Evolutionary conservation across 2,888 invertebrate species (phyloP).

Genomic region (Hipparchia sbordonii): DNA sequence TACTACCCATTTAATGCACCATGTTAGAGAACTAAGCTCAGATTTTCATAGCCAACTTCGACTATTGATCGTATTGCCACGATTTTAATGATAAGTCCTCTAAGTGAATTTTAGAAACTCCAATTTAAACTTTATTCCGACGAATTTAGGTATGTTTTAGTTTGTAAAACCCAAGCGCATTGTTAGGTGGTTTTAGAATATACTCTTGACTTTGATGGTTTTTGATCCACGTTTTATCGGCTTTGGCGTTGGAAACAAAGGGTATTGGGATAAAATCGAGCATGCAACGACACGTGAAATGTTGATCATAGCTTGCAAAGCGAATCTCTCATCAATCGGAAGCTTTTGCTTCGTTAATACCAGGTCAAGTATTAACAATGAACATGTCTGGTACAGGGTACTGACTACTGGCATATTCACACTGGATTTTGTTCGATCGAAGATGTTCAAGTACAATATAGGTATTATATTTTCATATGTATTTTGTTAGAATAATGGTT

Average conservation of each 20-base stretch:
- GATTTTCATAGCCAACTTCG: constrained; percentile 32
- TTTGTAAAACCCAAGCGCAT: constrained; percentile 7
- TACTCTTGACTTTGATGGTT: constrained; percentile 41
- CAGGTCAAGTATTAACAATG: neutral
- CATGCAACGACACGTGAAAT: constrained; percentile 46
- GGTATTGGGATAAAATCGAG: constrained; percentile 48
- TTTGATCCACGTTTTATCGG: constrained; percentile 50
- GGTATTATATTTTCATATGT: no score
- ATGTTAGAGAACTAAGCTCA: constrained; percentile 8
- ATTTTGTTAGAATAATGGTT: no score
- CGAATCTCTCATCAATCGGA: constrained; percentile 31
- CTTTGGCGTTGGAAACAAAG: constrained; percentile 46
- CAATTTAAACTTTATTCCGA: constrained; percentile 4
- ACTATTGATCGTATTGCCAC: constrained; percentile 25
- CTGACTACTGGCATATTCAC: neutral
- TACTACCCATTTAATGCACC: neutral
- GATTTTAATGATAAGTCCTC: constrained; percentile 22
- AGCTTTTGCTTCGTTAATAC: neutral
- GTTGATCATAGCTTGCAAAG: constrained; percentile 39
- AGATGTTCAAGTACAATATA: no score
- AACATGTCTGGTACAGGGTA: neutral
- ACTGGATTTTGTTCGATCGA: no score
- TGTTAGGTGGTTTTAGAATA: constrained; percentile 44
- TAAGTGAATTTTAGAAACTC: neutral
- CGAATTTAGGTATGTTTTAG: constrained; percentile 8